Evolutionary conservation across 2,113 vertebrate genomes (phyloP), one percentile per base, ranked within the genome.

Genomic region (Chroicocephalus ridibundus): DNA sequence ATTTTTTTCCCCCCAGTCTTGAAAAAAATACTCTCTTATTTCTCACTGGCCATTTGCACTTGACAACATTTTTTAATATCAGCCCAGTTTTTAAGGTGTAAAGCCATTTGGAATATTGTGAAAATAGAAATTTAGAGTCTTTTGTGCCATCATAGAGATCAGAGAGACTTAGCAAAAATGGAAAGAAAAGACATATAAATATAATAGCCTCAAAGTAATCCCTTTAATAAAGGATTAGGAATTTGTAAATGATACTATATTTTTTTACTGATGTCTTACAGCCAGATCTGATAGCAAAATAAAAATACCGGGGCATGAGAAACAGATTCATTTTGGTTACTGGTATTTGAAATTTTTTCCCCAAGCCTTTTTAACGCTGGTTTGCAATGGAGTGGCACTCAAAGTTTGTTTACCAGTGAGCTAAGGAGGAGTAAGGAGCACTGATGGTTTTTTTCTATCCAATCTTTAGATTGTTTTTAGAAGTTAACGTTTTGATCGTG

Each of bases 221-320:
- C 83, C 81, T 95, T 97, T 94, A 94, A 94, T 96, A 96, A 76
- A 85, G 81, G 93, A 95, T 95, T 91, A 96, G 65, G 57, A 94
- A 85, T 95, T 91, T 94, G 83, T 86, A 94, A 97, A 80, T 66
- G 66, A 93, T 83, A 83, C 88, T 83, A 2, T 94, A 74, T 89
- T 93, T 94, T 94, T 96, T 95, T 87, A 79, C 66, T 72, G 32
- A 76, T 91, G 32, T 54, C 42, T 93, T 91, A 51, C 81, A 85
- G 62, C 76, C 79, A 80, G 46, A 91, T 93, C 58, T 94, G 86
- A 90, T 89, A 65, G 62, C 25, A 91, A 91, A 94, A 76, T 76
- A 75, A 91, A 87, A 93, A 95, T 60, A 92, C 25, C 10, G 11
- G 31, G 49, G 44, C 21, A 21, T 77, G 75, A 93, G 81, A 90